A percentile compares a stretch with the other conserved stretches of the same genome.
Conservation (phyloP, 2,797 vertebrate genomes). For the Xenops minutus region DNA sequence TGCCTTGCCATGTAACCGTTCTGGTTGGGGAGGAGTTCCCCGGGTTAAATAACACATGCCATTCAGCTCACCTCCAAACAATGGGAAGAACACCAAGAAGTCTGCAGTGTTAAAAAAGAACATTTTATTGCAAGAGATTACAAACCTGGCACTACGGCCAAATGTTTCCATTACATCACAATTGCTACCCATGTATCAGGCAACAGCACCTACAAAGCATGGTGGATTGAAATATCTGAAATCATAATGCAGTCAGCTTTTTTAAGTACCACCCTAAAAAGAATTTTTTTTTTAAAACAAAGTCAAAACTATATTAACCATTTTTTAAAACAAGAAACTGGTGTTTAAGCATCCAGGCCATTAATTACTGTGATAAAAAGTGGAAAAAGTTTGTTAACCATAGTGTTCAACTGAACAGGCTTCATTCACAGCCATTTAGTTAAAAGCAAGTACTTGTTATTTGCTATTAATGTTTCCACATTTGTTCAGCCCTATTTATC, state of each 20-base stretch:
- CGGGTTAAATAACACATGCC: rapidly evolving
- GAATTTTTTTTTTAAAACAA: not conserved
- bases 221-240: constrained; percentile 13
- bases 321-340: not conserved
- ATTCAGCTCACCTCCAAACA: not conserved
- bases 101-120: constrained; percentile 50
- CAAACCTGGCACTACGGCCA: constrained; percentile 44
- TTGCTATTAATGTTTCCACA: not conserved
- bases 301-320: not conserved
- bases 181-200: constrained; percentile 40
- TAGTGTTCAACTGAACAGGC: not conserved
- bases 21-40: too few relatives aligned
- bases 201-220: constrained; percentile 53
- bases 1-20: rapidly evolving
- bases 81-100: constrained; percentile 17
- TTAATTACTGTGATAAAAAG: not conserved
- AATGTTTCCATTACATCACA: constrained; percentile 49
- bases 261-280: constrained; percentile 1
- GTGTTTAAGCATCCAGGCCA: not conserved
- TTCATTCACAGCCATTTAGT: not conserved
- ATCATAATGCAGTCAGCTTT: constrained; percentile 9
- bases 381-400: not conserved
- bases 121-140: constrained; percentile 65
- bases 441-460: not conserved
- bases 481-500: not conserved